Percentiles rank a stretch among this genome's conserved stretches.
phyloP scores from a whole-genome alignment of 2,888 invertebrate genomes.

The Falcaria lacertinaria region DNA sequence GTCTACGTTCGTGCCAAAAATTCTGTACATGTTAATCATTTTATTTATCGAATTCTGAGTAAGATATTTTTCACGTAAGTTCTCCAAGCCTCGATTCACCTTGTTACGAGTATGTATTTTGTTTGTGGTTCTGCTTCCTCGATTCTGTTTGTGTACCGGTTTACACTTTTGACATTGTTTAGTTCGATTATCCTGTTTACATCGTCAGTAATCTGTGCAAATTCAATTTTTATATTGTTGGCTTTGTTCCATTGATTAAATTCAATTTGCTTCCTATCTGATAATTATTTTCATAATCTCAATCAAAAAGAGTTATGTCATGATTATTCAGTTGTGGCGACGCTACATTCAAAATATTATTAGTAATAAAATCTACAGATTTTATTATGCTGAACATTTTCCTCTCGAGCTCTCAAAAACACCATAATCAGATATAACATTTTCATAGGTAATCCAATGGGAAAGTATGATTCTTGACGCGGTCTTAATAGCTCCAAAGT shows the following conservation, averaged over 20 bases:
- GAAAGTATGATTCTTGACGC: too few relatives aligned
- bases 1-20: conserved; percentile 53
- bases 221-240: conserved; percentile 10
- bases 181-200: conserved; percentile 19
- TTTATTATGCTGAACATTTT: too few relatives aligned
- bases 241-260: conserved; percentile 25
- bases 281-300: conserved; percentile 9
- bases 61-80: not conserved
- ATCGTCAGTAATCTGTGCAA: not conserved
- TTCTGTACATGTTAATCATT: conserved; percentile 35
- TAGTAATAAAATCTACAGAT: too few relatives aligned
- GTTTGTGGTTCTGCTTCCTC: conserved; percentile 52
- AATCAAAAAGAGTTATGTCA: conserved; percentile 11
- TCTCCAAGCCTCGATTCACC: conserved; percentile 18
- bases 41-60: conserved; percentile 26
- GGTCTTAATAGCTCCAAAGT: too few relatives aligned
- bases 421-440: too few relatives aligned
- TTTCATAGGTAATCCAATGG: too few relatives aligned
- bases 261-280: conserved; percentile 12
- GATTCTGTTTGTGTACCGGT: conserved; percentile 27
- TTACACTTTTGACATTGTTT: conserved; percentile 21
- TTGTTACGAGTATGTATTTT: conserved; percentile 55
- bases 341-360: conserved; percentile 16
- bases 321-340: conserved; percentile 8
- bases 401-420: too few relatives aligned